Evolutionary conservation across 2,888 invertebrate species (phyloP), one percentile per base, ranked within the genome.

Genomic region (Phorcus lineatus): DNA sequence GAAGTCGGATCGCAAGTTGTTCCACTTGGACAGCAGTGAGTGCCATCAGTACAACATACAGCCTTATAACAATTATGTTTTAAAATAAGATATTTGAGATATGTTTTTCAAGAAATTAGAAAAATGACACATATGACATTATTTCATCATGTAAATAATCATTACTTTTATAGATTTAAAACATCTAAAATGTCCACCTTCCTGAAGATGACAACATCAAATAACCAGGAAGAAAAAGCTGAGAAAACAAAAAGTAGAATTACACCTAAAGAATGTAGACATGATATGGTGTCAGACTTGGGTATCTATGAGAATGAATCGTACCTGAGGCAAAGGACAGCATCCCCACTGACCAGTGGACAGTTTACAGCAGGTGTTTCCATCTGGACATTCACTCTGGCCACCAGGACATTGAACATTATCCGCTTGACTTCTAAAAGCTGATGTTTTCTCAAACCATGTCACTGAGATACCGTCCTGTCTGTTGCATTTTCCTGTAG

Each of bases 1-100:
- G 80, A 80, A 28, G 80, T 81, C 16, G 83, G 78, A 62, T 90
- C 84, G 85, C 90, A 87, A 19, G 83, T 81, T 81, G 89, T 85
- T 24, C 88, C 87, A 75, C 86, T 67, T 0, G 88, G 88, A 83
- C 91, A 92, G 81, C 92, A 92, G 78, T 92, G 90, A 2, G 84
- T 31, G 11, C 86, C 80, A 80, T 92, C 92, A 16, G 74, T 74
- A 83, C 92, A 91, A 75, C 91, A 91, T 0, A 88, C 85, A 77
- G 87, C 91, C 86, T 87, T n/a, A 70, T 13, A 36, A 36, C 2
- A 7, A 36, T 36, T 4, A 36, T 36, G 36, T 36, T n/a, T n/a
- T 36, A 36, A 36, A 36, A 4, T 36, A 4, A 36, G 36, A 7
- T 36, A 36, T 36, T 36, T 36, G n/a, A n/a, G n/a, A n/a, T n/a